Conservation (phyloP, 1,140 invertebrate species). For the Helicorthomorpha holstii region DNA sequence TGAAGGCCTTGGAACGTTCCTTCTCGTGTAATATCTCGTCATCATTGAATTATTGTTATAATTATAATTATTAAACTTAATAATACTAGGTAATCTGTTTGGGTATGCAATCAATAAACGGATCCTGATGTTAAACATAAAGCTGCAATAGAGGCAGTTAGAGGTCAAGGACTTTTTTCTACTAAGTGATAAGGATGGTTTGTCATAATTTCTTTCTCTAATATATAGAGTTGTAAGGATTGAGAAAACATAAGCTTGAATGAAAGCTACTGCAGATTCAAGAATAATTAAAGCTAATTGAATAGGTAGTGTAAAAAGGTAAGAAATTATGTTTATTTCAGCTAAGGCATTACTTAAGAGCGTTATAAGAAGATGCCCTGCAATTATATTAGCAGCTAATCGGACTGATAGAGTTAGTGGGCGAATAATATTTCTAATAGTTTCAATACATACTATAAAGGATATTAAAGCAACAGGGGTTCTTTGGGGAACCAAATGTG, state of each 20-base stretch:
- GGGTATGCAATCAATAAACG: neutral
- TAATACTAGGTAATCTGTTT: slow-evolving; percentile 18
- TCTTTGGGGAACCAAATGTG: slow-evolving; percentile 39
- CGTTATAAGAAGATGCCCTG: slow-evolving; percentile 39
- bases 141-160: neutral
- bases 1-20: slow-evolving; percentile 30
- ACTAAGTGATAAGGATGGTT: slow-evolving; percentile 5
- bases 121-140: neutral
- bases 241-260: slow-evolving; percentile 37
- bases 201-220: slow-evolving; percentile 25
- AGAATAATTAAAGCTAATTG: slow-evolving; percentile 27
- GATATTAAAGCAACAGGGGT: slow-evolving; percentile 35
- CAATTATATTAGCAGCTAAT: slow-evolving; percentile 47
- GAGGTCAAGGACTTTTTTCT: slow-evolving; percentile 5
- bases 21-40: slow-evolving; percentile 31
- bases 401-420: slow-evolving; percentile 42
- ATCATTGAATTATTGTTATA: slow-evolving; percentile 39
- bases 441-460: slow-evolving; percentile 28
- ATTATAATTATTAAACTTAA: slow-evolving; percentile 27
- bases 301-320: neutral
- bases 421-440: slow-evolving; percentile 32
- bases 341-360: slow-evolving; percentile 26
- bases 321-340: neutral
- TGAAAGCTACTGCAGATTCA: slow-evolving; percentile 32
- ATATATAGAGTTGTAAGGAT: slow-evolving; percentile 31